These are phyloP conservation scores for Tenthredo mesomela DNA, from an alignment of 2,888 invertebrate species.

Conservation along the genomic window DNA sequence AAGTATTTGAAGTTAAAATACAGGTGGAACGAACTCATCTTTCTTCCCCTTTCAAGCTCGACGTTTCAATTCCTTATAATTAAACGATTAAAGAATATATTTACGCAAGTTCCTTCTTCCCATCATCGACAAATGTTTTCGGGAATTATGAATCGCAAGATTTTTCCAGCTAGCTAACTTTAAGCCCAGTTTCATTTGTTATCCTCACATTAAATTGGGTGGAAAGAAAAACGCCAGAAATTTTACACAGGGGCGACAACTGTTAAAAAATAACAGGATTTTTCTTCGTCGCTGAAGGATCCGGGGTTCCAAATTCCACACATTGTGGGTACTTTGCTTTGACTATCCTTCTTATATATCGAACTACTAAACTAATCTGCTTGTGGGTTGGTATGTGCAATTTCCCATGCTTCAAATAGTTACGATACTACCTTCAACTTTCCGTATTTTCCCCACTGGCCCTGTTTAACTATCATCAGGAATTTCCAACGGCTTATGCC, in stretches of 20 bases:
- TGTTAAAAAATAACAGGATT: not conserved
- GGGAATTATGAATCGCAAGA: not conserved
- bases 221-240: not conserved
- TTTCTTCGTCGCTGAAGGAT: not conserved
- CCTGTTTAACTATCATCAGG: not conserved
- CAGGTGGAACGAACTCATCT: not conserved
- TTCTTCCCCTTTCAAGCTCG: not conserved
- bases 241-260: not conserved
- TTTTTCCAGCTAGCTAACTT: not conserved
- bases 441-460: not conserved
- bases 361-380: not conserved
- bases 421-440: not conserved
- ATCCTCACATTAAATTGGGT: not conserved
- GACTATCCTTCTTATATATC: not conserved
- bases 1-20: not conserved
- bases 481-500: slow-evolving; percentile 8
- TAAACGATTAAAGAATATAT: not conserved
- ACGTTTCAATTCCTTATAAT: not conserved
- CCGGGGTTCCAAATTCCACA: not conserved
- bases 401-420: not conserved
- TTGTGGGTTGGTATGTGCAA: not conserved
- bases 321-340: not conserved
- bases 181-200: not conserved
- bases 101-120: not conserved
- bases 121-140: not conserved